Evolutionary conservation across 2,888 invertebrate genomes (phyloP), one percentile per base, ranked within the genome.

Genomic region (Tinea semifulvella): DNA sequence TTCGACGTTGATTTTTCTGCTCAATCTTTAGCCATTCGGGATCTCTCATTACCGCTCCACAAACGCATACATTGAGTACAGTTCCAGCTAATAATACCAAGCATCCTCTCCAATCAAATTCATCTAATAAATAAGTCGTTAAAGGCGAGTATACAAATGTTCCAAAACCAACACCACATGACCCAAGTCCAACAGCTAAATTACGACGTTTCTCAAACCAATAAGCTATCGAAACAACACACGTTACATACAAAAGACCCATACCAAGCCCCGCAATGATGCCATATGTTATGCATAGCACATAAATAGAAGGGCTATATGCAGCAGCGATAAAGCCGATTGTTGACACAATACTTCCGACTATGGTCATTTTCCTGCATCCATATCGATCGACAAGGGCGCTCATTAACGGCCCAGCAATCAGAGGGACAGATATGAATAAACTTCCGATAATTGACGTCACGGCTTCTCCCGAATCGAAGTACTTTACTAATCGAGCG

Each of bases 151-250:
- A 94, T 10, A 94, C 76, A 58, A 94, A 92, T 1, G 95, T 96
- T 17, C 95, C 95, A 50, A 94, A 88, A 3, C 94, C 94, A 1
- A 93, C 93, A 40, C 95, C 95, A 56, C 93, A 93, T 0, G 94
- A 93, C 1, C 94, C 91, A 43, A 95, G 79, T 18, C 94, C 92
- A 2, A 94, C 93, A 7, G 95, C 95, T 53, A 95, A 83, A 27
- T 91, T 91, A 20, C 94, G 84, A 56, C 89, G 89, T 63, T 91
- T 92, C 56, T 95, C 94, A 68, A 96, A 96, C 90, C 95, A 96
- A 66, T 92, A 94, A 1, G 95, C 94, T 45, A 96, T 92, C 43
- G 92, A 91, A 8, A 95, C 94, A 3, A 95, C 94, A 10, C 94
- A 94, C 4, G 94, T 92, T 3, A 94, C 94, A 65, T 94, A 95